Evolutionary conservation across 1,140 invertebrate species (phyloP).

Genomic region (Philopotamus ludificatus): DNA sequence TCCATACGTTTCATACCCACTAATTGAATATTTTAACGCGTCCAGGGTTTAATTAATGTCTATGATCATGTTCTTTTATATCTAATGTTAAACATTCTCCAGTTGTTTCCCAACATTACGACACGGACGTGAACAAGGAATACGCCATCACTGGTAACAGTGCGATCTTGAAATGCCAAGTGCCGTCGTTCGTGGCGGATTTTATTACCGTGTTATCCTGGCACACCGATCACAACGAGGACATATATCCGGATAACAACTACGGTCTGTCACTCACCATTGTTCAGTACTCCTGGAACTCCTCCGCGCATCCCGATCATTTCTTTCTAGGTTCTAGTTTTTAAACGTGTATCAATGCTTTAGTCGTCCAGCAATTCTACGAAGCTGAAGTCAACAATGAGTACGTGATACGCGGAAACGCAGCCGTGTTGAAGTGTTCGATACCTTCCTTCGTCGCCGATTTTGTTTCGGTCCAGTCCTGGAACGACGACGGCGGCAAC

Average conservation of each 20-base stretch:
- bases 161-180: conserved; percentile 89
- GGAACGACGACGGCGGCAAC: conserved; percentile 75
- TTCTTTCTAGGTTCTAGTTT: neutral
- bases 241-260: conserved; percentile 60
- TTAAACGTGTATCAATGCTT: no score
- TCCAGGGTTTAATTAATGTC: neutral
- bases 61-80: neutral
- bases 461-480: conserved; percentile 85
- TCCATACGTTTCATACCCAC: no score
- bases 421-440: conserved; percentile 87
- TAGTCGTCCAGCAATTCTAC: conserved; percentile 85
- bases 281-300: conserved; percentile 4
- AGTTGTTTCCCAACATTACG: conserved; percentile 88
- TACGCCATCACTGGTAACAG: conserved; percentile 91
- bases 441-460: conserved; percentile 91
- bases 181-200: conserved; percentile 89
- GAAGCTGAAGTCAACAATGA: conserved; percentile 88
- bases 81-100: neutral
- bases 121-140: conserved; percentile 89
- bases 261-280: conserved; percentile 67
- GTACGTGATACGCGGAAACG: conserved; percentile 87
- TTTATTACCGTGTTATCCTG: conserved; percentile 85
- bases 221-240: conserved; percentile 78
- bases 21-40: neutral
- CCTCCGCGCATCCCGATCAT: neutral